Percentiles rank a stretch among this genome's conserved stretches.
Conservation (phyloP, 2,797 vertebrate species). For the Scolopax rusticola region DNA sequence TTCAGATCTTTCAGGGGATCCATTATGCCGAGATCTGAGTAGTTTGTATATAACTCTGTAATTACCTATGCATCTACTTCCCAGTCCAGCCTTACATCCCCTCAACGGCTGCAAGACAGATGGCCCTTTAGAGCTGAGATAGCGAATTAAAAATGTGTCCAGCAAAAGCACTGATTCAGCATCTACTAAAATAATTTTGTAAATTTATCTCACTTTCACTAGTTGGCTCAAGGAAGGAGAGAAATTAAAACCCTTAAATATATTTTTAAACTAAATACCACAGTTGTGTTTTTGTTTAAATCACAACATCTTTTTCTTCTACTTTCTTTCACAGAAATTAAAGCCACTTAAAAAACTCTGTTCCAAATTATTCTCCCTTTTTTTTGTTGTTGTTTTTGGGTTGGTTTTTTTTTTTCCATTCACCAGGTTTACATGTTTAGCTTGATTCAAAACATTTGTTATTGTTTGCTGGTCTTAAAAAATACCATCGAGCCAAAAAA, state of each 20-base stretch:
- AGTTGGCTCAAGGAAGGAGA: not conserved
- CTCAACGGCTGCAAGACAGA: slow-evolving; percentile 50
- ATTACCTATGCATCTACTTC: slow-evolving; percentile 51
- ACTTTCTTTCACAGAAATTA: not conserved
- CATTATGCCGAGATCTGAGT: slow-evolving; percentile 46
- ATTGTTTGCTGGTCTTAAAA: not conserved
- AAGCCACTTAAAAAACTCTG: not conserved
- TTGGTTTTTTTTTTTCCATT: not conserved
- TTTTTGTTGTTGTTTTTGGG: not conserved
- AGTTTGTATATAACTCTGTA: slow-evolving; percentile 33
- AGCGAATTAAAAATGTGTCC: not conserved
- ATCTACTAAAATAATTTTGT: slow-evolving; percentile 28
- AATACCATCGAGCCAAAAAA: not conserved
- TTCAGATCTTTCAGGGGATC: slow-evolving; percentile 50
- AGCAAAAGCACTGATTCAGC: slow-evolving; percentile 52
- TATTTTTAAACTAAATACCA: not conserved
- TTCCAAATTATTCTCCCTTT: not conserved
- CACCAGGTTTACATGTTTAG: not conserved
- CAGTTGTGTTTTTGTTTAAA: not conserved
- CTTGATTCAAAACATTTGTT: not conserved
- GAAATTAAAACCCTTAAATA: slow-evolving; percentile 4
- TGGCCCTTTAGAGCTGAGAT: slow-evolving; percentile 58
- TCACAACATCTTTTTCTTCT: not conserved
- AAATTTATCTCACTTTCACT: slow-evolving; percentile 12
- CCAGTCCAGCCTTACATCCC: slow-evolving; percentile 27